Evolutionary conservation across 2,113 vertebrate genomes (phyloP).

Genomic region (Ageneiosus marmoratus): DNA sequence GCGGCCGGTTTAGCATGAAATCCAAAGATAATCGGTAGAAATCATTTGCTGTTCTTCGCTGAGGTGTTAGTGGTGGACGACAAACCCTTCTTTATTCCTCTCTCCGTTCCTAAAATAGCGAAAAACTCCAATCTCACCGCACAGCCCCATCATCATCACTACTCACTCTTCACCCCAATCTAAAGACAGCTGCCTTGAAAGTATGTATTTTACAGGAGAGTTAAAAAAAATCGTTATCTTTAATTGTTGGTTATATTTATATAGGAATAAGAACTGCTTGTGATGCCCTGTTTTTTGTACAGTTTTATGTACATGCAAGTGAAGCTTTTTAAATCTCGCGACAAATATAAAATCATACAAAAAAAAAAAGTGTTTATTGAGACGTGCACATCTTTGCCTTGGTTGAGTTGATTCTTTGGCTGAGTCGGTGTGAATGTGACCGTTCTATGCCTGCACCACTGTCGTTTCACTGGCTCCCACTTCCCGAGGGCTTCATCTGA

Average conservation of each 20-base stretch:
- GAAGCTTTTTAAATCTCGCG: slow-evolving; percentile 89
- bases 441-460: slow-evolving; percentile 83
- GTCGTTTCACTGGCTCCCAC: slow-evolving; percentile 81
- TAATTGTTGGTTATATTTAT: slow-evolving; percentile 96
- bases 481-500: slow-evolving; percentile 76
- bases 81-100: slow-evolving; percentile 40
- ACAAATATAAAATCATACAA: slow-evolving; percentile 75
- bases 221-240: slow-evolving; percentile 79
- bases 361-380: slow-evolving; percentile 83
- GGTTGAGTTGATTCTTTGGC: slow-evolving; percentile 81
- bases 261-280: slow-evolving; percentile 86
- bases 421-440: slow-evolving; percentile 90
- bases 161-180: slow-evolving; percentile 61
- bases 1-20: slow-evolving; percentile 77
- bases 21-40: slow-evolving; percentile 81
- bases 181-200: slow-evolving; percentile 81
- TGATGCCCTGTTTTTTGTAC: slow-evolving; percentile 97
- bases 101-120: background rate
- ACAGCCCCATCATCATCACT: slow-evolving; percentile 69
- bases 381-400: slow-evolving; percentile 84
- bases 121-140: slow-evolving; percentile 66
- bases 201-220: slow-evolving; percentile 78
- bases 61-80: slow-evolving; percentile 72
- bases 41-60: slow-evolving; percentile 71
- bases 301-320: slow-evolving; percentile 99